Base-by-base conservation (phyloP, 2,888 invertebrate species). In the Tenthredo distinguenda region DNA sequence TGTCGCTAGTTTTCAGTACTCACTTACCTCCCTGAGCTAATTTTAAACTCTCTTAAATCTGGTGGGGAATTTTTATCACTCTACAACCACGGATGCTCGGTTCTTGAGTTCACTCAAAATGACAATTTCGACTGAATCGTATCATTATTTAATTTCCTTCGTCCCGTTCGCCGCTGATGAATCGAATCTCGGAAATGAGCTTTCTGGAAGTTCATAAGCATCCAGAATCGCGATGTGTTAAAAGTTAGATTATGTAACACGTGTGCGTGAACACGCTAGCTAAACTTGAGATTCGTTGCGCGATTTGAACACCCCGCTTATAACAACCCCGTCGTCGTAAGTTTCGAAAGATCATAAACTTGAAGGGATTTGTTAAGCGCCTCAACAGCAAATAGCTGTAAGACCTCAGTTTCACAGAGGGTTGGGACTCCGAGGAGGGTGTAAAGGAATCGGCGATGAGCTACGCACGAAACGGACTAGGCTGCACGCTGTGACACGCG, bases 21-120 rank as follows among this genome's bases (percentile, higher is more conserved):
- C 31, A 55, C 77, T 77, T 34, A 34, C n/a, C 18, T 31, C 31
- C 55, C 34, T 15, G 50, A 55, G 55, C 77, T 77, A 77, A 77
- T 77, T 77, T 77, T 77, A 77, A 77, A 55, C 55, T 34, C 34
- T 77, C 50, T 77, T 77, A 77, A 55, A 77, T 77, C 77, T 77
- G 77, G 7, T 55, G 26, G 31, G 50, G 77, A 77, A 77, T 77
- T 77, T 77, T 50, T 18, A 77, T 77, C 50, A 77, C 77, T 50
- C 6, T 7, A 10, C 72, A 40, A 50, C 50, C 31, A 77, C 31
- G 50, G 31, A 34, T 55, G 3, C 76, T 31, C 55, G 50, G 50
- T 34, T 21, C n/a, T n/a, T n/a, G n/a, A 34, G 68, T 68, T 68
- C 74, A 18, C 43, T 43, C 26, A 43, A 43, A 21, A 43, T 43